Base-by-base conservation (phyloP, 2,888 invertebrate species). In the Hirudinaria manillensis region DNA sequence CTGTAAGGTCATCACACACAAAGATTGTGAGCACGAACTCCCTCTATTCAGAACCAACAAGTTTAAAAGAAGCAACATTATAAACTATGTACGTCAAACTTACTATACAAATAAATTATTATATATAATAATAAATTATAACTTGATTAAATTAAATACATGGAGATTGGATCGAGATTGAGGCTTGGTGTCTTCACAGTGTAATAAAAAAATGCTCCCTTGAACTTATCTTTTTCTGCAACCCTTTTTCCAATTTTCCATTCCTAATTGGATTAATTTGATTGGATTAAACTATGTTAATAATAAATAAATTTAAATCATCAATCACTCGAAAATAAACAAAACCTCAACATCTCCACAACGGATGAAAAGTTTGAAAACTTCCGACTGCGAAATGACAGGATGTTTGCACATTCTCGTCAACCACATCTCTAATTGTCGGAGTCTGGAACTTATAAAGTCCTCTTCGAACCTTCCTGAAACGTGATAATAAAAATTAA, bases 361-460 rank as follows among this genome's bases (percentile, higher is more conserved):
- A 2, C 94, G 94, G 72, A 99, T 89, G 85, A 99, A 99, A 85
- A 99, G 98, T 83, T 92, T 90, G 93, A 96, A 97, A 0, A 97
- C 97, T 80, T 93, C 92, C 82, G 91, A 91, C 80, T 90, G 90
- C 2, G 94, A 93, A 61, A 99, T 87, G 13, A 99, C 93, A 2
- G 98, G 98, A 88, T 99, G 98, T 76, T 93, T 89, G 84, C 96
- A 95, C 83, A 99, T 94, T 88, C 95, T 93, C 87, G 96, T 92
- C 2, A 98, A 92, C 89, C 98, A 99, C 82, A 94, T 91, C 85
- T 98, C 97, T 67, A 99, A 88, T 83, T 95, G 94, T 67, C 92
- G 91, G 84, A 95, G 90, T 75, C 99, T 89, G 83, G 94, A 93
- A 83, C 96, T 94, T 81, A 99, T 94, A 81, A 99, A 92, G 82